Evolutionary conservation across 2,113 vertebrate genomes (phyloP), one percentile per base, ranked within the genome.

Genomic region (Paedocypris sp.): DNA sequence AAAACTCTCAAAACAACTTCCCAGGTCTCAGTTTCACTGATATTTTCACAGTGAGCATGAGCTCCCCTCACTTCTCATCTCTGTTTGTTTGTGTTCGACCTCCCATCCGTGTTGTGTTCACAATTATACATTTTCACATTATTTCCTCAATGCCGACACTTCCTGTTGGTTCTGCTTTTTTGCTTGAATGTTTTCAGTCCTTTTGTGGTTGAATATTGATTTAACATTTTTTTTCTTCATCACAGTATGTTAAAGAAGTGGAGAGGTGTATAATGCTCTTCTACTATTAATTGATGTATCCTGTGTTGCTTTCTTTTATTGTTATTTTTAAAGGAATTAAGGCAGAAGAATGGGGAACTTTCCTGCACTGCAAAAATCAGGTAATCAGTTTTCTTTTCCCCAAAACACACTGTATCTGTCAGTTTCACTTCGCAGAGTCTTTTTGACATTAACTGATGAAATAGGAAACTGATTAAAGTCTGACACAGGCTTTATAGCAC

Each of bases 291-390:
- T 56, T 46, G 60, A 28, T 45, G 12, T 35, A 5, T 19, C 9
- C 22, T 23, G 15, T 13, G 3, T 26, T 41, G 2, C 26, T 52
- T 48, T 61, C 28, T 20, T 20, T 4, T 49, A 6, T 60, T 16
- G 46, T 9, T 60, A 46, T 13, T 25, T 32, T 33, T 22, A 64
- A 68, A 89, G 88, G 80, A 58, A 70, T 85, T 73, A 84, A 82
- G 70, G 82, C 83, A 47, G 88, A 89, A 48, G 85, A 89, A 75
- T 89, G 87, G 88, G 88, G 83, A 7, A 87, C 77, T 1, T 89
- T 89, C 41, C 71, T 88, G 47, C 88, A 89, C 73, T 85, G 82
- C 76, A 88, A 88, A 60, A 82, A 81, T 62, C 84, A 88, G 86
- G 87, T 88, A 80, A 48, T 47, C 20, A 5, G 29, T 26, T 16